Evolutionary conservation across 2,797 vertebrate genomes (phyloP).

Genomic region (Cuniculus paca): DNA sequence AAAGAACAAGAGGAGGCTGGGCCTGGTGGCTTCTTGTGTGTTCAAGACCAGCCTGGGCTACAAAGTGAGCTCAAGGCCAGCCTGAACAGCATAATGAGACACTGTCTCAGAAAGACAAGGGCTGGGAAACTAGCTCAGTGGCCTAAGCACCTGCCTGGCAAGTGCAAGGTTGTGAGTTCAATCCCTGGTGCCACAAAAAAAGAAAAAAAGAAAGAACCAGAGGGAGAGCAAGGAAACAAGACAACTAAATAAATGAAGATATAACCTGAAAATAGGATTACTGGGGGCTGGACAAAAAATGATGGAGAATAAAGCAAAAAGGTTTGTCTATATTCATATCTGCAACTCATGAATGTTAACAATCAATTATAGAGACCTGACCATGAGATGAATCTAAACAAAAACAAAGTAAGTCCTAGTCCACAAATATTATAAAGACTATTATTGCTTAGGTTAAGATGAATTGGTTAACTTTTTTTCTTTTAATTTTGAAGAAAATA

Average conservation of each 20-base stretch:
- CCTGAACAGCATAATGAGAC: too few species aligned
- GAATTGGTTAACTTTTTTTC: constrained; percentile 35
- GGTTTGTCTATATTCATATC: neutral
- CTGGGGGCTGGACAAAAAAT: neutral
- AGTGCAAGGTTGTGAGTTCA: too few species aligned
- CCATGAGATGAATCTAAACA: neutral
- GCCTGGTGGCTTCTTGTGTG: too few species aligned
- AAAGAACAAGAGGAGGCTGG: neutral
- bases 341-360: neutral
- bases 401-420: constrained; percentile 29
- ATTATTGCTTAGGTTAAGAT: constrained; percentile 45
- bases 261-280: neutral
- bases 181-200: too few species aligned
- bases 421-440: constrained; percentile 17
- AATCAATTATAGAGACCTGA: neutral
- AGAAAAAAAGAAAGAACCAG: neutral
- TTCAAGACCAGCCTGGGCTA: too few species aligned
- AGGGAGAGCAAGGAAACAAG: neutral
- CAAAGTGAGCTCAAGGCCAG: too few species aligned
- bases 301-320: neutral
- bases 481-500: too few species aligned
- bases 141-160: too few species aligned
- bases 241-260: neutral
- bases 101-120: too few species aligned
- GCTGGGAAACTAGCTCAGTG: too few species aligned